Evolutionary conservation across 2,113 vertebrate species (phyloP).

Genomic region (Dicrurus megarhynchus): DNA sequence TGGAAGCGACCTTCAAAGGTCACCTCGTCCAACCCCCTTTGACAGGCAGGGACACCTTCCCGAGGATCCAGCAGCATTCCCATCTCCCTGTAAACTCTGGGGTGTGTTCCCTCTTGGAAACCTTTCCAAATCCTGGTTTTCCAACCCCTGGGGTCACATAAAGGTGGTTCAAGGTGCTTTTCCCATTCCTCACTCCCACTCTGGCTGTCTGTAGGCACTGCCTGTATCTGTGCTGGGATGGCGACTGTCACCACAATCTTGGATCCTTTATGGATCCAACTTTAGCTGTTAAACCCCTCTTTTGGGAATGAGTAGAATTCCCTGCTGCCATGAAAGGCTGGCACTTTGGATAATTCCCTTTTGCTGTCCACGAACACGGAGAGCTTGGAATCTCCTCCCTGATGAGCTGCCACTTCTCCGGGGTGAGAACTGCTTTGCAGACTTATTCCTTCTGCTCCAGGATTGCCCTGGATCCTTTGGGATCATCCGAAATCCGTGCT

Average conservation of each 20-base stretch:
- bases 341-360: background rate
- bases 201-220: background rate
- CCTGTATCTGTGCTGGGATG: fast-evolving
- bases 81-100: background rate
- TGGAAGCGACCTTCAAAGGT: background rate
- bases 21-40: background rate
- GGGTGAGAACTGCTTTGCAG: background rate
- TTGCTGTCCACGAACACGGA: fast-evolving
- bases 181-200: fast-evolving
- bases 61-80: background rate
- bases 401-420: background rate
- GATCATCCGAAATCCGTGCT: fast-evolving
- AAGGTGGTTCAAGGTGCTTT: background rate
- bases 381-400: background rate
- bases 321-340: background rate
- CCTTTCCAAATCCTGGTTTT: background rate
- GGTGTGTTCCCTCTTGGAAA: background rate
- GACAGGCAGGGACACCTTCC: background rate
- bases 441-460: background rate
- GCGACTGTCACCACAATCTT: background rate
- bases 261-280: background rate
- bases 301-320: background rate
- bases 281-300: background rate
- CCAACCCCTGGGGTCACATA: background rate
- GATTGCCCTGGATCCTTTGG: background rate